Evolutionary conservation across 2,797 vertebrate genomes (phyloP).

Genomic region (Gorsachius magnificus): DNA sequence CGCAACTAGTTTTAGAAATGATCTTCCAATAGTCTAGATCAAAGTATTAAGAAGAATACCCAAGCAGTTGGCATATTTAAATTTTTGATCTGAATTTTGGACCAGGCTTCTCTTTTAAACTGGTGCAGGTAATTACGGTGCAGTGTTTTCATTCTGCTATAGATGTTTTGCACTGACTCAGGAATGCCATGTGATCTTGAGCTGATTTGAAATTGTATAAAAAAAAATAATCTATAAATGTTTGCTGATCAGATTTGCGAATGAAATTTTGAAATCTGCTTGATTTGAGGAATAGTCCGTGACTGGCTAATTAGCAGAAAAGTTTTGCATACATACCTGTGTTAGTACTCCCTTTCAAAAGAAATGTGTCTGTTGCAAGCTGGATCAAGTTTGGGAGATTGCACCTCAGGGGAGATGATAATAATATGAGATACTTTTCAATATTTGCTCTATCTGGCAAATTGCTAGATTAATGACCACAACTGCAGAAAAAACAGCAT

Average conservation of each 20-base stretch:
- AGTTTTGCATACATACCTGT: neutral
- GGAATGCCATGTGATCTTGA: neutral
- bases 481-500: neutral
- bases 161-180: neutral
- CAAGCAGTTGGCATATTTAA: neutral
- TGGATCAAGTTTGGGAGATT: conserved; percentile 45
- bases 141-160: neutral
- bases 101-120: neutral
- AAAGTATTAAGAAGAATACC: neutral
- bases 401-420: neutral
- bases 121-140: neutral
- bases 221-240: neutral
- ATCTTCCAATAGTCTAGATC: neutral
- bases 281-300: neutral
- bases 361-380: conserved; percentile 36
- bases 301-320: neutral
- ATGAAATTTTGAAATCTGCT: neutral
- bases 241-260: neutral
- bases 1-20: neutral
- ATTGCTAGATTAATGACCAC: neutral
- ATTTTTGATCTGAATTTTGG: neutral
- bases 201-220: neutral
- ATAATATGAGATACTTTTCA: conserved; percentile 17
- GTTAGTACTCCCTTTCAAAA: conserved; percentile 8
- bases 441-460: conserved; percentile 2